phyloP scores from a whole-genome alignment of 2,797 vertebrate species.

The Myotis findleyi region DNA sequence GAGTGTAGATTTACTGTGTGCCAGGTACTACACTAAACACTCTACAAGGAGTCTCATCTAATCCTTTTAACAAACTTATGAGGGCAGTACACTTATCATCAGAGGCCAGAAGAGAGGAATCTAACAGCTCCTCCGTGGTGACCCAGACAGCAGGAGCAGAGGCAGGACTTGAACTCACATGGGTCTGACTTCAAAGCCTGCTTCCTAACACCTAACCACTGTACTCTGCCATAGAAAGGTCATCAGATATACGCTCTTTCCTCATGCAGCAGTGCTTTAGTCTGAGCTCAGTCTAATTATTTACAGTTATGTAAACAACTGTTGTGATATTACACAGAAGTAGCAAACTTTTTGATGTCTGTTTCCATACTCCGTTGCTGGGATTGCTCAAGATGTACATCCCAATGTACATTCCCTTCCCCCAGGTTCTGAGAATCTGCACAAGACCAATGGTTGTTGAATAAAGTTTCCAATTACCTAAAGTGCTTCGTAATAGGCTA shows the following conservation, averaged over 20 bases:
- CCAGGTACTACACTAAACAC: not conserved
- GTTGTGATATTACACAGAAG: constrained; percentile 66
- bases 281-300: constrained; percentile 67
- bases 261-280: not conserved
- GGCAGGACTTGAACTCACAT: not conserved
- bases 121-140: not conserved
- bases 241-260: constrained; percentile 53
- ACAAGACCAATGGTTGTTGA: constrained; percentile 40
- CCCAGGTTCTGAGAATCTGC: not conserved
- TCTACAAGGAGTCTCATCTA: not conserved
- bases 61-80: not conserved
- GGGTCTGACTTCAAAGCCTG: constrained; percentile 22
- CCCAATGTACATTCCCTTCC: not conserved
- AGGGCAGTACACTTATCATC: not conserved
- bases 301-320: constrained; percentile 68
- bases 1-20: not conserved
- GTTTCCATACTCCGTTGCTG: constrained; percentile 34
- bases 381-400: not conserved
- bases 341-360: constrained; percentile 53
- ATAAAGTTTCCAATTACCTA: constrained; percentile 55
- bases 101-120: not conserved
- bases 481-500: constrained; percentile 32
- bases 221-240: not conserved
- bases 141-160: not conserved
- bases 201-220: not conserved